These are phyloP conservation scores for Ophion costatus DNA, from an alignment of 2,888 invertebrate genomes.

Conservation along the genomic window DNA sequence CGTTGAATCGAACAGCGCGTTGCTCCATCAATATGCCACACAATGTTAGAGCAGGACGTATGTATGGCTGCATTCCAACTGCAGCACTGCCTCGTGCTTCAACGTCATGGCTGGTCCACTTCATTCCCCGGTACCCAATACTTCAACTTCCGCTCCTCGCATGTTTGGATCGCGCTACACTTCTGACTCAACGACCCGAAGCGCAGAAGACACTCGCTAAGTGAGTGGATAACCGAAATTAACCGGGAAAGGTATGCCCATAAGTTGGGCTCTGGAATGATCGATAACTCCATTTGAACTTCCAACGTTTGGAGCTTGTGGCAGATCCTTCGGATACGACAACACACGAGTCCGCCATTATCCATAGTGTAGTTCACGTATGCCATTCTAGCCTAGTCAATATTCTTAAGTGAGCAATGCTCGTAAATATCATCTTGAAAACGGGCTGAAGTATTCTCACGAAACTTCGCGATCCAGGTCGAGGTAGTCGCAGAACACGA, in stretches of 20 bases:
- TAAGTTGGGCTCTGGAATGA: neutral
- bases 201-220: neutral
- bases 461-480: neutral
- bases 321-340: neutral
- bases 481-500: too few relatives aligned
- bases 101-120: constrained; percentile 11
- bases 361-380: neutral
- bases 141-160: neutral
- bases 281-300: neutral
- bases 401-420: neutral
- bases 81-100: constrained; percentile 12
- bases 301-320: neutral
- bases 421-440: neutral
- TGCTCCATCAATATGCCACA: neutral
- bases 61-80: constrained; percentile 31
- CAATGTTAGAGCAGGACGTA: neutral
- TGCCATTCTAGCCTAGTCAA: neutral
- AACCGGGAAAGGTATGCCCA: neutral
- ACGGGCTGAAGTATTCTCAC: neutral
- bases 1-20: constrained; percentile 19
- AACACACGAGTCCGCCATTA: neutral
- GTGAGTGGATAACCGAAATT: neutral
- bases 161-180: neutral
- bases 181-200: neutral
- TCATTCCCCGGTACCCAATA: constrained; percentile 8